Base-by-base conservation (phyloP, 2,113 vertebrate species). In the Trematomus loennbergii region DNA sequence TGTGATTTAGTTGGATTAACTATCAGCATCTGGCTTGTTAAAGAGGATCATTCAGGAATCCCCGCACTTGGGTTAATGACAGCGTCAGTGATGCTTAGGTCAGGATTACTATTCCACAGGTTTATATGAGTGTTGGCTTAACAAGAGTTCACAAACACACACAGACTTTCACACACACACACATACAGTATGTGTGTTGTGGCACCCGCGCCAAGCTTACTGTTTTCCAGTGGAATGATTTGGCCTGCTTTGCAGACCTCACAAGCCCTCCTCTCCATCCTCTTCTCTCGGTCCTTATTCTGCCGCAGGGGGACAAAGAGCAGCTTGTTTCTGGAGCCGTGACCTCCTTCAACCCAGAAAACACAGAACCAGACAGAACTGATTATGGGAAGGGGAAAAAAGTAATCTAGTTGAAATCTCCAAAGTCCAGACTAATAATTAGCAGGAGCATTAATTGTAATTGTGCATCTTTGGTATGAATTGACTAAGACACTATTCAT, bases 261-360 rank as follows among this genome's bases (percentile, higher is more conserved):
- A n/a, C 72, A 78, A 63, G 48, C 70, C 33, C 54, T 71, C 59
- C 78, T 78, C 75, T 85, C 50, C 73, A 73, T 86, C 78, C 75
- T 84, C 78, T 78, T 82, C 75, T 72, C 72, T 77, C 78, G 82
- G 77, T 81, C 79, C 64, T 80, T 70, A 75, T 88, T 74, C 85
- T 86, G 87, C 78, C 22, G n/a, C 54, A 86, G 76, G 71, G 81
- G 78, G 84, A 93, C 92, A 92, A 91, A 87, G 91, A 89, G 77
- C 77, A 70, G 82, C 83, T 87, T 92, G 90, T 93, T 82, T 81
- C 75, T 76, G 69, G 69, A 59, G 74, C 79, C 77, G 73, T 92
- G 89, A 89, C 89, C 88, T 79, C 89, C 85, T 89, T 88, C 70
- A 74, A 20, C 59, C 49, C 79, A 83, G 78, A 57, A 53, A 87